phyloP scores from a whole-genome alignment of 2,797 vertebrate species.

The Sebastolobus altivelis region DNA sequence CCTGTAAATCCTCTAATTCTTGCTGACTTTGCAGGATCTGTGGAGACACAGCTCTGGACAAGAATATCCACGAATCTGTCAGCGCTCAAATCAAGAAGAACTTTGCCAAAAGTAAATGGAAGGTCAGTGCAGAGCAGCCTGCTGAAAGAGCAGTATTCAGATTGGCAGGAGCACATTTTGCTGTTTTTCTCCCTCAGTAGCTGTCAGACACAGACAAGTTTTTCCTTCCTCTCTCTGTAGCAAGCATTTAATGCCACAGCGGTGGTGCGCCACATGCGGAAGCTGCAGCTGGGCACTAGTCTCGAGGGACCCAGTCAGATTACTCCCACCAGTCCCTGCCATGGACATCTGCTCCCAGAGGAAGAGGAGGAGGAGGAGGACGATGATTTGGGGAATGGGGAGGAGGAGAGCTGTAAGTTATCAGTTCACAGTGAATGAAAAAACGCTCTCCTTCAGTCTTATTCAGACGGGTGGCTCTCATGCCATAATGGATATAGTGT shows the following conservation, averaged over 20 bases:
- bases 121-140: constrained; percentile 85
- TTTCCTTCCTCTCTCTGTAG: constrained; percentile 70
- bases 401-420: constrained; percentile 78
- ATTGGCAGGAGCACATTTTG: constrained; percentile 40
- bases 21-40: constrained; percentile 89
- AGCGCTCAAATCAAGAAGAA: constrained; percentile 98
- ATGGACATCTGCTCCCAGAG: constrained; percentile 83
- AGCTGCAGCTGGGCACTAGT: constrained; percentile 93
- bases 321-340: constrained; percentile 86
- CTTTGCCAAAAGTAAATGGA: constrained; percentile 99
- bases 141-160: constrained; percentile 30
- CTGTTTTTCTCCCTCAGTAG: constrained; percentile 24
- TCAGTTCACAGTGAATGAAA: constrained; percentile 15
- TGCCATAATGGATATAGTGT: neutral
- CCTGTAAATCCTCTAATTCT: neutral
- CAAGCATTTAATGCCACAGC: constrained; percentile 99
- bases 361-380: constrained; percentile 86
- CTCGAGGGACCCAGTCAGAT: constrained; percentile 90
- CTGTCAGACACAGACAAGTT: constrained; percentile 27
- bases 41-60: constrained; percentile 95
- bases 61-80: constrained; percentile 98
- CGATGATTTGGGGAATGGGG: constrained; percentile 84
- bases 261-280: constrained; percentile 96
- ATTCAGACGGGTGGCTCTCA: neutral
- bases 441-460: constrained; percentile 1